These are phyloP conservation scores for Tolmerus cingulatus DNA, from an alignment of 2,888 invertebrate species.

Conservation along the genomic window DNA sequence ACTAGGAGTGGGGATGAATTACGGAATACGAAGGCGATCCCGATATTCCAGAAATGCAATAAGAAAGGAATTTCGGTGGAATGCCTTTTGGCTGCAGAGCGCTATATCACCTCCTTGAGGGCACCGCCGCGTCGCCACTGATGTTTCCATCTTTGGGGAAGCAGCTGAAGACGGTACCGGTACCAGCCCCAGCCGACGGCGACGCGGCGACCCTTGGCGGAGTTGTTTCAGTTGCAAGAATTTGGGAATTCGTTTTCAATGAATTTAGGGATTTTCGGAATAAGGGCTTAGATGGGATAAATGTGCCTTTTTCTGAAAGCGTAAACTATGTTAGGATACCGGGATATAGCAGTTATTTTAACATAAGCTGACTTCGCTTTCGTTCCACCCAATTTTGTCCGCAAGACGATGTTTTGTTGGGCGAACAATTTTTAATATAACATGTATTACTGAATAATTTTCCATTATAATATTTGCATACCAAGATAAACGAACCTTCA, in stretches of 20 bases:
- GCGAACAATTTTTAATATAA: not conserved
- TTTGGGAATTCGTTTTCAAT: not conserved
- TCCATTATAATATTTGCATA: too few species aligned
- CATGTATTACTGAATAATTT: too few species aligned
- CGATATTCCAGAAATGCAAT: constrained; percentile 14
- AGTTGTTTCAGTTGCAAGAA: not conserved
- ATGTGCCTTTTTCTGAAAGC: not conserved
- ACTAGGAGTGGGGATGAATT: not conserved
- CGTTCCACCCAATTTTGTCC: not conserved
- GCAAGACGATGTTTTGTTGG: not conserved
- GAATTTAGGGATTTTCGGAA: not conserved
- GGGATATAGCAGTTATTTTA: not conserved
- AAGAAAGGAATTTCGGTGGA: constrained; percentile 4
- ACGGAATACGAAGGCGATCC: not conserved
- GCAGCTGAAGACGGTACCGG: not conserved
- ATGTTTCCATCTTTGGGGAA: not conserved
- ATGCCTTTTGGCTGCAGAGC: not conserved
- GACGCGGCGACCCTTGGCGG: not conserved
- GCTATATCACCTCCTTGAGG: not conserved
- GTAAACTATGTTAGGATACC: not conserved
- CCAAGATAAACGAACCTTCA: too few species aligned
- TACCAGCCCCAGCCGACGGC: not conserved
- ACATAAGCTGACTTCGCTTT: not conserved
- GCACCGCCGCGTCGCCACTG: not conserved
- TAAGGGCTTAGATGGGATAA: not conserved